phyloP scores from a whole-genome alignment of 1,140 invertebrate genomes.

The Delia radicum region DNA sequence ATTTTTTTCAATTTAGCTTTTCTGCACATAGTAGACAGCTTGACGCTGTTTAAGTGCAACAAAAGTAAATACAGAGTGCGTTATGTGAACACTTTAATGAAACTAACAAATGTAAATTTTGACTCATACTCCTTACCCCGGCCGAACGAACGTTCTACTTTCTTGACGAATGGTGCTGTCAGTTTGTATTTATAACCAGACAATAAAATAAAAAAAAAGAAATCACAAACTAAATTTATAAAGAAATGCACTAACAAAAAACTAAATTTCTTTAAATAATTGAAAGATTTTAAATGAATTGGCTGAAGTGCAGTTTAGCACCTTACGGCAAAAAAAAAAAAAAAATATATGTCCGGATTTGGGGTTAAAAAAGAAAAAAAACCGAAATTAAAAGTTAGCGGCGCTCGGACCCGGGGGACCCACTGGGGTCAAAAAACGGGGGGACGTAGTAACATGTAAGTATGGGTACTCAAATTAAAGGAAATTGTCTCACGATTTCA shows the following conservation, averaged over 20 bases:
- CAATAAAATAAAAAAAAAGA: background rate
- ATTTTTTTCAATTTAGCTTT: background rate
- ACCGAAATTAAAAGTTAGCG: too few relatives aligned
- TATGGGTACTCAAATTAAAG: too few relatives aligned
- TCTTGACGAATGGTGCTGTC: slow-evolving; percentile 14
- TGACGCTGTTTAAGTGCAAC: slow-evolving; percentile 15
- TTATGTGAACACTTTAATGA: background rate
- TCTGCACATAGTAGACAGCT: slow-evolving; percentile 3
- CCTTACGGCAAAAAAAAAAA: too few relatives aligned
- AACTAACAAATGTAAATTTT: background rate
- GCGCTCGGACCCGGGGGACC: too few relatives aligned
- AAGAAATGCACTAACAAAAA: background rate
- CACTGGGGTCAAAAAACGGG: too few relatives aligned
- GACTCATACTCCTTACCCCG: background rate
- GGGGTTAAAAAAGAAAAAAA: too few relatives aligned
- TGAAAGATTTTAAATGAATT: too few relatives aligned
- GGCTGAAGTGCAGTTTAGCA: too few relatives aligned
- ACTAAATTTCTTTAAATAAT: background rate
- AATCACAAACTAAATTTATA: background rate
- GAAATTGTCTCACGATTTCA: too few relatives aligned
- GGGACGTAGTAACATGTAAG: too few relatives aligned
- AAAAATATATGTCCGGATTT: too few relatives aligned
- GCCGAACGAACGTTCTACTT: background rate
- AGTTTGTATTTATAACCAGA: slow-evolving; percentile 10
- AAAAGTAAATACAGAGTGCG: background rate